phyloP scores from a whole-genome alignment of 2,113 vertebrate species.

The Crotalus viridis region DNA sequence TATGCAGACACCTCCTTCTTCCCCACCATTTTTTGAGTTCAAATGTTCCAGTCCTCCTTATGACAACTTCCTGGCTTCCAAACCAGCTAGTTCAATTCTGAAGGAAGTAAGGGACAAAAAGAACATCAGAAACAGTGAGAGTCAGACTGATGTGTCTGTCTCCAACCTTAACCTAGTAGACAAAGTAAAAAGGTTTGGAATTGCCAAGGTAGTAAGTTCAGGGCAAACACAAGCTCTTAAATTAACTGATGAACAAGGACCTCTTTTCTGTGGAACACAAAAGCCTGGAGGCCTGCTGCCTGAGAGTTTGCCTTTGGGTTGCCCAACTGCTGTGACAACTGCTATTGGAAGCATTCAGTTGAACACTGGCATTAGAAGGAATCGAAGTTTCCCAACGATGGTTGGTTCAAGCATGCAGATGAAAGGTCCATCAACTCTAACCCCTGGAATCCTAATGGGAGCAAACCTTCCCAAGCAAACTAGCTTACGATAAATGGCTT shows the following conservation, averaged over 20 bases:
- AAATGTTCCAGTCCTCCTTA: conserved; percentile 84
- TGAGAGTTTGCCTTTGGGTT: conserved; percentile 67
- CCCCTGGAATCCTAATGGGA: conserved; percentile 83
- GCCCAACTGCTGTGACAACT: conserved; percentile 65
- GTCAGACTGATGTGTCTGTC: conserved; percentile 86
- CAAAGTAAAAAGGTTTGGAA: conserved; percentile 89
- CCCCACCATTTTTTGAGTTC: conserved; percentile 82
- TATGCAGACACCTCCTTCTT: conserved; percentile 76
- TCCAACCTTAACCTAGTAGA: conserved; percentile 91
- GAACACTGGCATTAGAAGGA: conserved; percentile 86
- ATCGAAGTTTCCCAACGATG: conserved; percentile 93
- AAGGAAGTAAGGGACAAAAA: conserved; percentile 87
- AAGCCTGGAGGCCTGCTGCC: conserved; percentile 72
- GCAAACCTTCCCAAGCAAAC: conserved; percentile 77
- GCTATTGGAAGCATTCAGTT: conserved; percentile 82
- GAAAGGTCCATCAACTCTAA: conserved; percentile 84
- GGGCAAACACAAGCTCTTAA: conserved; percentile 64
- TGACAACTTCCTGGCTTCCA: conserved; percentile 91
- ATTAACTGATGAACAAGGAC: conserved; percentile 69
- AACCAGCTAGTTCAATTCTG: conserved; percentile 92
- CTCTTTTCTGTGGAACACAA: conserved; percentile 79
- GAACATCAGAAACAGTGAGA: conserved; percentile 76
- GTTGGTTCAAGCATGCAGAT: conserved; percentile 97
- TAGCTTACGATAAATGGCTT: conserved; percentile 71
- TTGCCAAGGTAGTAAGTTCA: conserved; percentile 77